phyloP scores from a whole-genome alignment of 2,113 vertebrate species.

The Chunga burmeisteri region DNA sequence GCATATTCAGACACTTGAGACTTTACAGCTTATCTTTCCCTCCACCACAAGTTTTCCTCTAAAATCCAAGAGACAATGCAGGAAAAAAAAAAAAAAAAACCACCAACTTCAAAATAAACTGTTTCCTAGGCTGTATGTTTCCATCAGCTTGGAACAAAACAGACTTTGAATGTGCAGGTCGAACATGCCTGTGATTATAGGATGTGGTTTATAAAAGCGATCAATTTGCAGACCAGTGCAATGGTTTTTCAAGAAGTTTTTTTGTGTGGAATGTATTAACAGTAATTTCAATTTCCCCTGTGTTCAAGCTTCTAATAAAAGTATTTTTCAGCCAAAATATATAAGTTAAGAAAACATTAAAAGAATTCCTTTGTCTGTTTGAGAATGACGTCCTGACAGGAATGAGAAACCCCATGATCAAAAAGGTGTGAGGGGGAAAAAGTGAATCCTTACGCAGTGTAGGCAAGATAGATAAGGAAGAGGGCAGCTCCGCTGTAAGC shows the following conservation, averaged over 20 bases:
- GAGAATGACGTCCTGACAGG: neutral
- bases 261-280: neutral
- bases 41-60: neutral
- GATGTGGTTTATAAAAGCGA: constrained; percentile 49
- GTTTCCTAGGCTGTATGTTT: neutral
- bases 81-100: neutral
- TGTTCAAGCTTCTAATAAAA: neutral
- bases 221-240: neutral
- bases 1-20: neutral
- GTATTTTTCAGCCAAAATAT: neutral
- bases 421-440: neutral
- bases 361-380: neutral
- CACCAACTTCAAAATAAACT: neutral
- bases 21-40: neutral
- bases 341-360: neutral
- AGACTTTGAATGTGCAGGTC: neutral
- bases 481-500: neutral
- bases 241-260: constrained; percentile 1
- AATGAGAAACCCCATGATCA: neutral
- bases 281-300: neutral
- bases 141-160: neutral
- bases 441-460: neutral
- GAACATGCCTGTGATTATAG: neutral
- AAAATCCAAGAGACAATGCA: neutral
- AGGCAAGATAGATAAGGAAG: constrained; percentile 2